Conservation (phyloP, 1,140 invertebrate species). For the Drosophila ficusphila region DNA sequence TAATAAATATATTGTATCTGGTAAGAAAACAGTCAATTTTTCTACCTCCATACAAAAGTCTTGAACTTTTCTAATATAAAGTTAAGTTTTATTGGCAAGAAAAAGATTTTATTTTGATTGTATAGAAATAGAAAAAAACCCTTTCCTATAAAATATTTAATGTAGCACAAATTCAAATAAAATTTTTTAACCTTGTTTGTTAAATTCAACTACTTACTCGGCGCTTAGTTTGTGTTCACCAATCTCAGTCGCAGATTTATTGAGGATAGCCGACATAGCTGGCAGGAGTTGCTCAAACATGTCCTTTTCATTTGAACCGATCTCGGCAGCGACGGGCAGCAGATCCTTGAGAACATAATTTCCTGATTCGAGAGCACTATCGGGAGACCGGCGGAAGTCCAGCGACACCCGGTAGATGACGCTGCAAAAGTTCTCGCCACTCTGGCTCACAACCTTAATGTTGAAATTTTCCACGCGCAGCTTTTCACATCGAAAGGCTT, state of each 20-base stretch:
- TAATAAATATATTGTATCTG: too few relatives aligned
- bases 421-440: conserved; percentile 70
- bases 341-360: conserved; percentile 61
- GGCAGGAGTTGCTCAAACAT: conserved; percentile 64
- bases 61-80: too few relatives aligned
- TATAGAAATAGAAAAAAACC: too few relatives aligned
- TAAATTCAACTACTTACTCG: conserved; percentile 36
- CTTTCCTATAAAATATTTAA: too few relatives aligned
- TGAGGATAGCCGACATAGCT: conserved; percentile 43
- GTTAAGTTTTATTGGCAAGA: too few relatives aligned
- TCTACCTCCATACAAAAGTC: too few relatives aligned
- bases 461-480: conserved; percentile 41
- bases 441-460: conserved; percentile 32
- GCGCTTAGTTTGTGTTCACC: conserved; percentile 49
- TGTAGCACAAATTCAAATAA: too few relatives aligned
- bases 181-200: neutral
- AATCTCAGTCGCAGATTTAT: neutral
- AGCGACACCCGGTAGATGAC: conserved; percentile 59
- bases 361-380: conserved; percentile 24
- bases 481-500: conserved; percentile 34
- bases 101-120: too few relatives aligned
- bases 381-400: conserved; percentile 30
- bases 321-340: conserved; percentile 36
- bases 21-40: too few relatives aligned
- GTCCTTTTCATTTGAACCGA: conserved; percentile 54